Base-by-base conservation (phyloP, 2,888 invertebrate genomes). In the Eristalis pertinax region DNA sequence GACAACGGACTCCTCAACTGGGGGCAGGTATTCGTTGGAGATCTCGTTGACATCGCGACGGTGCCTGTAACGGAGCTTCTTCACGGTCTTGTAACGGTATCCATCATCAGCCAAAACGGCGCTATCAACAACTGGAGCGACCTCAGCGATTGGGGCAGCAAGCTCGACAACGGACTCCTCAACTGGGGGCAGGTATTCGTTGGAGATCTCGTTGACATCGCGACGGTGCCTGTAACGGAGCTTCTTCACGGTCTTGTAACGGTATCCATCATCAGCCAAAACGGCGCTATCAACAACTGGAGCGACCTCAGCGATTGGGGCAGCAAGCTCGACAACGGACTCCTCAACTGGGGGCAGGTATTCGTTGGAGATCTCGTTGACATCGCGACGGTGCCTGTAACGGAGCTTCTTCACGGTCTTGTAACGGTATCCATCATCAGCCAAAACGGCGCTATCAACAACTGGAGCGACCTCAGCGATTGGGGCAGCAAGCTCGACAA, bases 21-120 rank as follows among this genome's bases (percentile, higher is more conserved):
- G 90, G 22, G 91, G 91, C 89, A 91, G 76, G 90, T 70, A 75
- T 26, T 72, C 70, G 50, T 63, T 90, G 77, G 84, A 91, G 89
- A 91, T 89, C 68, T 91, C 91, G 67, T 73, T 90, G 2, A 91
- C 91, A 79, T 91, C 91, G 89, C 91, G 91, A 79, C 90, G 90
- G 68, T 72, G 90, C 62, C 88, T 69, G 4, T 70, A 50, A 56
- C 85, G 88, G 32, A 89, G 68, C 38, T 60, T 72, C 78, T 91
- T 91, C 5, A 92, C 91, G 58, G 90, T 90, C 89, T 92, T 92
- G 90, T 92, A 92, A 79, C 92, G 92, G 89, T 92, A 92, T 35
- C 92, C 92, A 89, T 92, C 91, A 89, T 92, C 90, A 68, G 89
- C 88, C n/a, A 85, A 50, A 1, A 72, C 56, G 11, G 75, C 70